These are phyloP conservation scores for Acronicta psi DNA, from an alignment of 2,888 invertebrate genomes.

Conservation along the genomic window DNA sequence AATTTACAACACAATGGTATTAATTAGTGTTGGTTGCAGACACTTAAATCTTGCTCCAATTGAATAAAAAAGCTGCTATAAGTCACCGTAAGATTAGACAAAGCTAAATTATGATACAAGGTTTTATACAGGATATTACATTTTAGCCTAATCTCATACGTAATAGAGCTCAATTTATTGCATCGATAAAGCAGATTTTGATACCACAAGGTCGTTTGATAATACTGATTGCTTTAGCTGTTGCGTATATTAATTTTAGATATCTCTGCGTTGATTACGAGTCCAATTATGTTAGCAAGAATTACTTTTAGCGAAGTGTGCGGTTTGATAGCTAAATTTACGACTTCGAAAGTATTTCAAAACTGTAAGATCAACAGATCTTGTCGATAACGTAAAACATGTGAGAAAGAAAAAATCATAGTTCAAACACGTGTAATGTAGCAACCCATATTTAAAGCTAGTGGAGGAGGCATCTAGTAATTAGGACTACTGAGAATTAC, in stretches of 20 bases:
- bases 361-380: too few relatives aligned
- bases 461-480: too few relatives aligned
- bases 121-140: slow-evolving; percentile 4
- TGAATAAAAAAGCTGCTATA: neutral
- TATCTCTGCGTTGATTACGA: slow-evolving; percentile 18
- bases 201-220: slow-evolving; percentile 44
- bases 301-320: neutral
- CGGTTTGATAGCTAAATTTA: neutral
- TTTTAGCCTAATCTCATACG: slow-evolving; percentile 24
- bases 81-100: neutral
- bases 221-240: slow-evolving; percentile 28
- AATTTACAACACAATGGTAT: slow-evolving; percentile 28
- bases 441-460: too few relatives aligned
- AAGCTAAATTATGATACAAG: neutral
- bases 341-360: neutral
- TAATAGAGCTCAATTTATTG: slow-evolving; percentile 16
- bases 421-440: too few relatives aligned
- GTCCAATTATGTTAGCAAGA: slow-evolving; percentile 16
- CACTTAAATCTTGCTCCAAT: neutral
- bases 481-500: too few relatives aligned
- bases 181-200: slow-evolving; percentile 34
- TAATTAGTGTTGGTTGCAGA: neutral
- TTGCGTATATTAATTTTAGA: slow-evolving; percentile 2
- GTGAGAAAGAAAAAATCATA: too few relatives aligned
- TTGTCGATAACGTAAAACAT: too few relatives aligned